phyloP scores from a whole-genome alignment of 2,888 invertebrate genomes.

The Petrolisthes cinctipes region DNA sequence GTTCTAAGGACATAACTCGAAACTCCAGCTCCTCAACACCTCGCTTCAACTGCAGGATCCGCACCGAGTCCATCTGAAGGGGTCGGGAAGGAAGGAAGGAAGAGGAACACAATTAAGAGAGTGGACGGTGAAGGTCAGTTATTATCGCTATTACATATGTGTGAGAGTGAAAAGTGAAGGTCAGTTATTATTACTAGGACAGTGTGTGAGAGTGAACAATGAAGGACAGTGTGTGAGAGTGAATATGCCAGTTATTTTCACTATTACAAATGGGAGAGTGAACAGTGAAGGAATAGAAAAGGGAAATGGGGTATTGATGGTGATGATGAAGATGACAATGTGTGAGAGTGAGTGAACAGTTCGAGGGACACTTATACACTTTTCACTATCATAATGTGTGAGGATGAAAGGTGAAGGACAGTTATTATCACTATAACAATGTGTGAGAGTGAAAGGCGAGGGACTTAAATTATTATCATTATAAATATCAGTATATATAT shows the following conservation, averaged over 20 bases:
- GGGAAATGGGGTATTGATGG: background rate
- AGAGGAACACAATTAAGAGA: background rate
- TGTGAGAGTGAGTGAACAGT: background rate
- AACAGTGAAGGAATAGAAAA: background rate
- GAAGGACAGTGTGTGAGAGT: too few species aligned
- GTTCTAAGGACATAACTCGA: constrained; percentile 34
- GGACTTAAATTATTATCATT: background rate
- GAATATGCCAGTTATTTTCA: too few species aligned
- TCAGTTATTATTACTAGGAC: background rate
- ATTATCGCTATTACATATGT: too few species aligned
- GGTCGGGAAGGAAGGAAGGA: background rate
- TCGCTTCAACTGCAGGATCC: constrained; percentile 22
- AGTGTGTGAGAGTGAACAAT: background rate
- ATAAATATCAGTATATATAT: background rate
- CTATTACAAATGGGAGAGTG: too few species aligned
- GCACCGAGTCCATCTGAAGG: constrained; percentile 22
- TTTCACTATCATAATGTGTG: background rate
- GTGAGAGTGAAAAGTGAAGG: background rate
- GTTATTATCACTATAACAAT: background rate
- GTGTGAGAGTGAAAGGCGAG: background rate
- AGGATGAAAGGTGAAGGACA: too few species aligned
- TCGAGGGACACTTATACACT: background rate
- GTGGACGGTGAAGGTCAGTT: background rate
- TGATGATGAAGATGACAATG: background rate
- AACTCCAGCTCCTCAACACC: constrained; percentile 45